Conservation (phyloP, 2,888 invertebrate genomes). For the Nephrocerus scutellatus region DNA sequence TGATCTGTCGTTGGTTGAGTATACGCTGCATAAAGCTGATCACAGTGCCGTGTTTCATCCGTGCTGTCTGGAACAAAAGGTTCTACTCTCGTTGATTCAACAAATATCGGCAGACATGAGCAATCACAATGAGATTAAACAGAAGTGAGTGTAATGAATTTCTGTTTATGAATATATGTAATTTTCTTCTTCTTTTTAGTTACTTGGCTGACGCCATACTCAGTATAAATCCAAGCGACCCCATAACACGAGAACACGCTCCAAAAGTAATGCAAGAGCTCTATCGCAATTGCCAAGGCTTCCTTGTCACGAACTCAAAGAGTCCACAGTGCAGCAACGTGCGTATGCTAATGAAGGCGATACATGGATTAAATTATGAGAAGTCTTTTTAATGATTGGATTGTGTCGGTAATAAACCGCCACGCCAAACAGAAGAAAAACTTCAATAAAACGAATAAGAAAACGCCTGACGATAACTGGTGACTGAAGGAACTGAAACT, state of each 20-base stretch:
- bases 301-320: constrained; percentile 59
- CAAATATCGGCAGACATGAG: constrained; percentile 86
- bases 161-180: background rate
- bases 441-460: background rate
- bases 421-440: too few relatives aligned
- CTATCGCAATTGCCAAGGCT: constrained; percentile 65
- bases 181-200: constrained; percentile 48
- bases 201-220: constrained; percentile 83
- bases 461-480: background rate
- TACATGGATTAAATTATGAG: constrained; percentile 36
- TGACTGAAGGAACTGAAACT: background rate
- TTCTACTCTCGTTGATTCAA: constrained; percentile 86
- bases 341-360: constrained; percentile 44
- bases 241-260: constrained; percentile 76
- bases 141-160: constrained; percentile 53
- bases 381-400: constrained; percentile 16
- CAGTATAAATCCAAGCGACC: constrained; percentile 68
- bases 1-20: constrained; percentile 79
- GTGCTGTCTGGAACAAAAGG: constrained; percentile 77
- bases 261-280: constrained; percentile 70
- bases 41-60: constrained; percentile 70
- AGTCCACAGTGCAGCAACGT: constrained; percentile 53
- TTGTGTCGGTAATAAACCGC: too few relatives aligned
- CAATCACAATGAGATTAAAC: constrained; percentile 74
- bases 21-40: constrained; percentile 78